Conservation (phyloP, 2,888 invertebrate genomes). For the Scaptodrosophila latifasciaeformis region DNA sequence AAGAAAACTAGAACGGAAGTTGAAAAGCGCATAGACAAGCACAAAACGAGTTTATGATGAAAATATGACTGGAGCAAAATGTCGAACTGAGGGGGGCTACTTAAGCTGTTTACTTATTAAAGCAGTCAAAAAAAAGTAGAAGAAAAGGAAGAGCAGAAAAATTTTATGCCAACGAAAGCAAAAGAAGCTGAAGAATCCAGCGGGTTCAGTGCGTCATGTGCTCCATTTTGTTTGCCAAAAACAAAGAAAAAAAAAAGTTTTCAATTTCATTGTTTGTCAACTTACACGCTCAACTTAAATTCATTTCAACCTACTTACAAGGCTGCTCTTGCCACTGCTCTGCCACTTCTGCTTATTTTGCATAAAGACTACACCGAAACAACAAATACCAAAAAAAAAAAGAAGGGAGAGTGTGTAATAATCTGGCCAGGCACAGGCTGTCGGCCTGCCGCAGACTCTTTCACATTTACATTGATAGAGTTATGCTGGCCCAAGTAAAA, state of each 20-base stretch:
- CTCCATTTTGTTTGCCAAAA: slow-evolving; percentile 24
- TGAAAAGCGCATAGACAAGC: slow-evolving; percentile 32
- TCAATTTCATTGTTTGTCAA: slow-evolving; percentile 18
- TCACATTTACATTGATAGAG: too few species aligned
- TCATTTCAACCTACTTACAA: slow-evolving; percentile 9
- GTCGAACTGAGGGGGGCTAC: not conserved
- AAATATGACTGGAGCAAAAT: slow-evolving; percentile 19
- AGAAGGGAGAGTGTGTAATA: slow-evolving; percentile 55
- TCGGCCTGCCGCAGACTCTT: slow-evolving; percentile 16
- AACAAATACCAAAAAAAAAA: slow-evolving; percentile 7
- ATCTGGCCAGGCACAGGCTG: slow-evolving; percentile 37
- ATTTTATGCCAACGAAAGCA: slow-evolving; percentile 4
- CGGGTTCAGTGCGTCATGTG: slow-evolving; percentile 10
- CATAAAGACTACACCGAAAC: slow-evolving; percentile 14
- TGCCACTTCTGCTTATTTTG: slow-evolving; percentile 28
- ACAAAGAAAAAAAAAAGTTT: slow-evolving; percentile 24
- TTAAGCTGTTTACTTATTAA: slow-evolving; percentile 35
- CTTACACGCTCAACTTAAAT: slow-evolving; percentile 27
- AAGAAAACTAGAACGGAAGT: slow-evolving; percentile 50
- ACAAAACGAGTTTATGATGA: slow-evolving; percentile 16
- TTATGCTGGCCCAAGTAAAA: too few species aligned
- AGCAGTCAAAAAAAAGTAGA: slow-evolving; percentile 16
- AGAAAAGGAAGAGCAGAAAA: slow-evolving; percentile 4
- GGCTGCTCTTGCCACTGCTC: slow-evolving; percentile 9
- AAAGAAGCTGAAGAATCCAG: slow-evolving; percentile 3